Evolutionary conservation across 2,113 vertebrate genomes (phyloP).

Genomic region (Cephalophus harveyi): DNA sequence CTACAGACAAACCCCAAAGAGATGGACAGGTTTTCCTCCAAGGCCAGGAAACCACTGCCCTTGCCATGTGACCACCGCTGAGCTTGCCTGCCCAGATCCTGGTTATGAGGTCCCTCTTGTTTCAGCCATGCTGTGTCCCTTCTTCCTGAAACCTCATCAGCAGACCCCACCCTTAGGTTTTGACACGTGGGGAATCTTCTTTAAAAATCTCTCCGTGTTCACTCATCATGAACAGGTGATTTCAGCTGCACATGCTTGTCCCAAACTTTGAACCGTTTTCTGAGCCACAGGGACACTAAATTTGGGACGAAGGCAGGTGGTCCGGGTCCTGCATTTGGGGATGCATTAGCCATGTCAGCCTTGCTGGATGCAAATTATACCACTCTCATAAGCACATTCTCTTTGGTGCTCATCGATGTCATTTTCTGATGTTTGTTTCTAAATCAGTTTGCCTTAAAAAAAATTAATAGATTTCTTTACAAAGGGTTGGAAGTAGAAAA

Average conservation of each 20-base stretch:
- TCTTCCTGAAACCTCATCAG: neutral
- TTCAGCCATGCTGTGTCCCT: neutral
- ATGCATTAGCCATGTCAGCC: accelerated
- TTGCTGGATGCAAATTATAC: accelerated
- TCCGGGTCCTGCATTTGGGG: accelerated
- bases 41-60: neutral
- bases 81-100: neutral
- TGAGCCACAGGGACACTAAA: neutral
- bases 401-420: neutral
- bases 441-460: neutral
- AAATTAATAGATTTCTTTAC: neutral
- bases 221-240: neutral
- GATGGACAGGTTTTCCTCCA: neutral
- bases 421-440: neutral
- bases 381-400: accelerated
- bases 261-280: neutral
- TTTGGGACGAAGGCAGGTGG: neutral
- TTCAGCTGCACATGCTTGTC: neutral
- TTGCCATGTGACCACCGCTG: accelerated
- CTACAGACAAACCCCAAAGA: neutral
- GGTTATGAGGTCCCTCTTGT: too few relatives aligned
- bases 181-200: accelerated
- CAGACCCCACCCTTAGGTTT: neutral
- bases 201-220: neutral
- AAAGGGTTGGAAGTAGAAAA: neutral